Conservation (phyloP, 2,888 invertebrate genomes). For the Exephanes ischioxanthus region DNA sequence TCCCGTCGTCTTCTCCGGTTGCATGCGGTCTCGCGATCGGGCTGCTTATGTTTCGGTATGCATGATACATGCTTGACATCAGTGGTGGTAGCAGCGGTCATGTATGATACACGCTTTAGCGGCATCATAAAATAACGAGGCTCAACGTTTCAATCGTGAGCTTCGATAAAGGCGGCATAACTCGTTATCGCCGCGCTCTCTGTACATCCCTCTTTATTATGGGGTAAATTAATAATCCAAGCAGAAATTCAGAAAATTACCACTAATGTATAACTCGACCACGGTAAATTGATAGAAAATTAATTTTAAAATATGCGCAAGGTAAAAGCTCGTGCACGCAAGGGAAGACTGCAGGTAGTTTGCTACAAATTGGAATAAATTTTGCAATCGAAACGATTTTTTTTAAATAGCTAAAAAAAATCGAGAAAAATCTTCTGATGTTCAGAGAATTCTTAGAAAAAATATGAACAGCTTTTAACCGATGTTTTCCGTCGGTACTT, state of each 20-base stretch:
- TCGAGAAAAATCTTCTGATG: neutral
- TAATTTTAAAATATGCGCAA: too few species aligned
- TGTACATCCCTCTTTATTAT: slow-evolving; percentile 40
- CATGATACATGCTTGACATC: neutral
- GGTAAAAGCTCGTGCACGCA: too few species aligned
- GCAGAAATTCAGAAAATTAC: slow-evolving; percentile 8
- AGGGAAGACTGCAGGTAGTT: neutral
- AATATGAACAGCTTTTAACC: too few species aligned
- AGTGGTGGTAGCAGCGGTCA: neutral
- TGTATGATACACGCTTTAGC: slow-evolving; percentile 17
- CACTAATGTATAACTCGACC: neutral
- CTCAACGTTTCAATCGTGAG: slow-evolving; percentile 62
- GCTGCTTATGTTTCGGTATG: slow-evolving; percentile 5
- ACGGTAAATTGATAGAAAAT: neutral
- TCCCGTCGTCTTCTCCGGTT: slow-evolving; percentile 37
- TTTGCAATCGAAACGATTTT: neutral
- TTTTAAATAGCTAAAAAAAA: neutral
- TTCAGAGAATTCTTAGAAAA: neutral
- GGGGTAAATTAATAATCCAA: slow-evolving; percentile 36
- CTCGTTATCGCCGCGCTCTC: slow-evolving; percentile 32
- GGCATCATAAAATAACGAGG: slow-evolving; percentile 55
- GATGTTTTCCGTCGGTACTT: too few species aligned
- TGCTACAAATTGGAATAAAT: neutral
- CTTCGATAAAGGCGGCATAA: slow-evolving; percentile 30
- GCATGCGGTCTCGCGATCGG: slow-evolving; percentile 42